Evolutionary conservation across 2,113 vertebrate species (phyloP), one percentile per base, ranked within the genome.

Genomic region (Paracanthobrama guichenoti): DNA sequence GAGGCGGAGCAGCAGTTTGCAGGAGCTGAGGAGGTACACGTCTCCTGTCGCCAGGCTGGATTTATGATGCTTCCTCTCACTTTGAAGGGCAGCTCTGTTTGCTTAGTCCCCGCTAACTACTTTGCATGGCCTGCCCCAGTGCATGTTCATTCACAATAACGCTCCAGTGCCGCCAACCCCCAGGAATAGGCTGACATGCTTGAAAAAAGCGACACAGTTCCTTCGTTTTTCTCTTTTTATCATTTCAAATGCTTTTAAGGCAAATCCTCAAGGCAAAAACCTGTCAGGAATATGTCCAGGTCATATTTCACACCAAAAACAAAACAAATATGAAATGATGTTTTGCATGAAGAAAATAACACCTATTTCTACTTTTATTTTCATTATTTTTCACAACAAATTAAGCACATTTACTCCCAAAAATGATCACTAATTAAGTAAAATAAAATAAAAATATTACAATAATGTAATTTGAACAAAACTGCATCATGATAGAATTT

Each of bases 71-170:
- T 79, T 85, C 85, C 79, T 84, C 81, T 87, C 81, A 84, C 90
- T 91, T 90, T 90, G 89, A 91, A 89, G 85, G 88, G 79, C 28
- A 76, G 79, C 64, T 42, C 72, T 90, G 90, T 88, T 90, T 89
- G 87, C 84, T 90, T 89, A 90, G 89, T 84, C 88, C 69, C 86
- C 26, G 71, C 85, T 87, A 80, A 89, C 86, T 87, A 79, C 83
- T 85, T 84, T 79, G 48, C 59, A 84, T 84, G 71, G 83, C 79
- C 86, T 64, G 79, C 69, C 84, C 73, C 64, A 74, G 79, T 48
- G 60, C 84, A 87, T 73, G 60, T 71, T 81, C 75, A 81, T 74
- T 83, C 81, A 80, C 44, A 50, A 57, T 50, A 48, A 5, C 24
- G 13, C 48, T 75, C 73, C 73, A 31, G 46, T 42, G 31, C 75